A percentile compares a stretch with the other conserved stretches of the same genome.
Evolutionary conservation across 2,113 vertebrate species (phyloP).

Genomic region (Hippocampus guttulatus): DNA sequence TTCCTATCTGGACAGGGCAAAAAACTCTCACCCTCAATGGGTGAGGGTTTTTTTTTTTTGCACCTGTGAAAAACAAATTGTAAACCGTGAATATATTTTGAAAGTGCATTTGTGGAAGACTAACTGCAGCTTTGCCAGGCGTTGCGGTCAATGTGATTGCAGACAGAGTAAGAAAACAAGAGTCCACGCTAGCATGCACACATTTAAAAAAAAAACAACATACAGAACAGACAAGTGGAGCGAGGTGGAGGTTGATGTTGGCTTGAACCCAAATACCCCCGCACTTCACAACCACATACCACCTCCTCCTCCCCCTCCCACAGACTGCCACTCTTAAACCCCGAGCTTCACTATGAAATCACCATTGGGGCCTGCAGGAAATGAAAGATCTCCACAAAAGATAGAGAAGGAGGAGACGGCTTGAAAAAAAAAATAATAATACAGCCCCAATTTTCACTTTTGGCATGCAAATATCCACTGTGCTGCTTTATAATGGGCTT

Average conservation of each 20-base stretch:
- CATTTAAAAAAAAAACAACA: constrained; percentile 21
- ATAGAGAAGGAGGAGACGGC: constrained; percentile 52
- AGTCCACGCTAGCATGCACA: constrained; percentile 6
- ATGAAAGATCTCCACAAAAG: constrained; percentile 69
- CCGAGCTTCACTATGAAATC: constrained; percentile 66
- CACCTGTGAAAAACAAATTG: too few species aligned
- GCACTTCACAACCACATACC: constrained; percentile 34
- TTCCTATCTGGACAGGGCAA: too few species aligned
- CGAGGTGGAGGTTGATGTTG: constrained; percentile 55
- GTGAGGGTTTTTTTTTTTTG: too few species aligned
- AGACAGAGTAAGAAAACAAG: constrained; percentile 7
- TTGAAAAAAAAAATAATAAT: constrained; percentile 52
- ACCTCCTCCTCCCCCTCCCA: constrained; percentile 41
- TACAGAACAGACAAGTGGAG: constrained; percentile 28
- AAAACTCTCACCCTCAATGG: too few species aligned
- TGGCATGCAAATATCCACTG: constrained; percentile 40
- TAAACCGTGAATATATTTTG: too few species aligned
- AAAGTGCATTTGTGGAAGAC: not conserved
- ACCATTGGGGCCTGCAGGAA: constrained; percentile 69
- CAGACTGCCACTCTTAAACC: constrained; percentile 60
- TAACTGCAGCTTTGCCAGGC: constrained; percentile 1
- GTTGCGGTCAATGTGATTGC: constrained; percentile 21
- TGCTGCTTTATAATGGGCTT: constrained; percentile 32
- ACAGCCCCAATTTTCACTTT: constrained; percentile 49
- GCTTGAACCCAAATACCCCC: constrained; percentile 49